These are phyloP conservation scores for Stichodactyla helianthus DNA, from an alignment of 64 coral and sea anemone species.

Conservation along the genomic window DNA sequence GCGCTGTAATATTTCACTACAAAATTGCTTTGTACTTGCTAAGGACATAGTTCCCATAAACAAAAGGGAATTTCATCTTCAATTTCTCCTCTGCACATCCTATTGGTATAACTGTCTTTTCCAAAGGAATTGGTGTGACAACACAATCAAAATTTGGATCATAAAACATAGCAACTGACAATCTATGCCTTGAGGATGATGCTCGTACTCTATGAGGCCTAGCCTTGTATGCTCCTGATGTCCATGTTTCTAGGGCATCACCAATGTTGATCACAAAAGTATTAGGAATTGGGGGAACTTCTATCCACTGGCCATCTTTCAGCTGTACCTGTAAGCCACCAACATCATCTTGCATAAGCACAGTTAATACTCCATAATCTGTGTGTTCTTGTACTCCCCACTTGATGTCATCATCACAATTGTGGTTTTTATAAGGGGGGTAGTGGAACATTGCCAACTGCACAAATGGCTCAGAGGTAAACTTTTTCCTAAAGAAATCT, in stretches of 20 bases:
- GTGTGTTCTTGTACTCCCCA: constrained; percentile 58
- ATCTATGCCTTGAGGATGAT: constrained; percentile 31
- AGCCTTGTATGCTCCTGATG: constrained; percentile 63
- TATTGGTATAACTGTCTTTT: constrained; percentile 49
- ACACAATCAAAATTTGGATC: constrained; percentile 56
- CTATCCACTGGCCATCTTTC: constrained; percentile 45
- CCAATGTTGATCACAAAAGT: constrained; percentile 67
- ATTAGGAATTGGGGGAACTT: constrained; percentile 46
- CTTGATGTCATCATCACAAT: neutral
- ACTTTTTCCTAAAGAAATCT: constrained; percentile 48
- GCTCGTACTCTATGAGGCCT: constrained; percentile 47
- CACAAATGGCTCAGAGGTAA: constrained; percentile 39
- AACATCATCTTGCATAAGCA: constrained; percentile 62
- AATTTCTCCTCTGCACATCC: neutral
- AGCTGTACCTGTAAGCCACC: constrained; percentile 50
- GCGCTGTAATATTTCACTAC: neutral
- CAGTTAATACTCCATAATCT: constrained; percentile 55
- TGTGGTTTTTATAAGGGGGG: constrained; percentile 30
- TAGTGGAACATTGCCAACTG: constrained; percentile 65
- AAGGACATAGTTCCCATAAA: constrained; percentile 56
- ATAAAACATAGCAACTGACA: constrained; percentile 68
- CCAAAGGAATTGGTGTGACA: constrained; percentile 31
- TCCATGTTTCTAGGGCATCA: constrained; percentile 74
- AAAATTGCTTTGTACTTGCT: constrained; percentile 54
- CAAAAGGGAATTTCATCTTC: constrained; percentile 27